phyloP scores from a whole-genome alignment of 2,888 invertebrate species.

The Eustalomyia histrio region DNA sequence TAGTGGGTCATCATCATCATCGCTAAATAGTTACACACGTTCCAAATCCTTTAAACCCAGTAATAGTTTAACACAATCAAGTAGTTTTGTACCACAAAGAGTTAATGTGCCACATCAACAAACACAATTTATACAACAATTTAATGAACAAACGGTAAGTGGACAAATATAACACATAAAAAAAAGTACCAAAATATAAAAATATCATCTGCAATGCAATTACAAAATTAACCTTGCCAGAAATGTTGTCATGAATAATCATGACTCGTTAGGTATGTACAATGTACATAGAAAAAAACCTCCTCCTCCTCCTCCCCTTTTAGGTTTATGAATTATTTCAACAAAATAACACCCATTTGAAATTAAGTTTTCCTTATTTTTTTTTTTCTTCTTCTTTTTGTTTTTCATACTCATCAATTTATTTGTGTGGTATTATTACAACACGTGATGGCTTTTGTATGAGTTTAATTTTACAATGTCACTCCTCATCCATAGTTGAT shows the following conservation, averaged over 20 bases:
- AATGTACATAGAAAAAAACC: slow-evolving; percentile 14
- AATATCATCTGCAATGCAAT: neutral
- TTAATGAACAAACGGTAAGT: slow-evolving; percentile 76
- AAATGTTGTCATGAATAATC: slow-evolving; percentile 29
- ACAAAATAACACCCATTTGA: slow-evolving; percentile 19
- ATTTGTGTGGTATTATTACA: slow-evolving; percentile 28
- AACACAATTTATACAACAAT: slow-evolving; percentile 78
- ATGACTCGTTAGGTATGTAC: too few relatives aligned
- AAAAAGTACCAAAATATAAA: neutral
- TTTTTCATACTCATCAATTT: slow-evolving; percentile 45
- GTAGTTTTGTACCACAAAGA: slow-evolving; percentile 73
- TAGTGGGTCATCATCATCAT: slow-evolving; percentile 50
- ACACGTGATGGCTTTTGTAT: slow-evolving; percentile 39
- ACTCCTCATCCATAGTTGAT: slow-evolving; percentile 47
- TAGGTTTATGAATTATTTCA: neutral
- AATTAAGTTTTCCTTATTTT: slow-evolving; percentile 1
- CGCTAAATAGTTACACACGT: slow-evolving; percentile 72
- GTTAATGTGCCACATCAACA: slow-evolving; percentile 79
- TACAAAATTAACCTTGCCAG: slow-evolving; percentile 37
- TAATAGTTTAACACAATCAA: slow-evolving; percentile 49
- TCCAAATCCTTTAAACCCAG: slow-evolving; percentile 75
- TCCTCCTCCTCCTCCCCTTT: slow-evolving; percentile 14
- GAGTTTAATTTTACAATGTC: slow-evolving; percentile 54
- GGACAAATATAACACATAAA: neutral
- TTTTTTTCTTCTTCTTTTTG: slow-evolving; percentile 6